Percentiles rank a stretch among this genome's conserved stretches.
Evolutionary conservation across 1,140 invertebrate species (phyloP).

Genomic region (Tetramorium simillimum): DNA sequence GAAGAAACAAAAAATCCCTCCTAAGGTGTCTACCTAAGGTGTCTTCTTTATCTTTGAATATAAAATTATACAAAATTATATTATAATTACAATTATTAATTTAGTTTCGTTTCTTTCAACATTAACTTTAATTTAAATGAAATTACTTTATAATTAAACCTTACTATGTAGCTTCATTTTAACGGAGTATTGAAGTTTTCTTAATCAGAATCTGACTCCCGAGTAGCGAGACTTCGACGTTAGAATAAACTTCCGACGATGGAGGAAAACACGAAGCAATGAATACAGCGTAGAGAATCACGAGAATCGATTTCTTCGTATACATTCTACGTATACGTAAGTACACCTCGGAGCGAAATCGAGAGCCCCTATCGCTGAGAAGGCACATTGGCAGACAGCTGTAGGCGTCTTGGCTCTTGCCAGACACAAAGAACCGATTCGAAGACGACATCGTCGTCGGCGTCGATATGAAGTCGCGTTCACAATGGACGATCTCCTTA

Average conservation of each 20-base stretch:
- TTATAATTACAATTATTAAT: background rate
- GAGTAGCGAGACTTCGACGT: background rate
- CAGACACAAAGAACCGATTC: conserved; percentile 73
- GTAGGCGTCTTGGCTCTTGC: conserved; percentile 69
- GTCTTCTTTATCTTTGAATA: background rate
- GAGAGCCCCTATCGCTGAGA: conserved; percentile 38
- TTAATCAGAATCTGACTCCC: background rate
- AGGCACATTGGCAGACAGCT: conserved; percentile 62
- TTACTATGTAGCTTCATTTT: background rate
- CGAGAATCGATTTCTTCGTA: conserved; percentile 58
- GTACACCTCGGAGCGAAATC: conserved; percentile 21
- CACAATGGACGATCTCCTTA: background rate
- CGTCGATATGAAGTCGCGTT: conserved; percentile 29
- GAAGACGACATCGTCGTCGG: conserved; percentile 63
- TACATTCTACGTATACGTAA: background rate
- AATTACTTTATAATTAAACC: background rate
- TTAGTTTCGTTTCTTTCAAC: background rate
- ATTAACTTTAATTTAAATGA: background rate
- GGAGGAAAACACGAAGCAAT: background rate
- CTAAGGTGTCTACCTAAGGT: background rate
- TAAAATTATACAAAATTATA: background rate
- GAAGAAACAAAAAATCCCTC: background rate
- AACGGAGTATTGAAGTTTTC: background rate
- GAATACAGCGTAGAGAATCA: background rate
- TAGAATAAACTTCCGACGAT: background rate